A percentile compares a stretch with the other conserved stretches of the same genome.
Evolutionary conservation across 2,113 vertebrate species (phyloP).

Genomic region (Protobothrops mucrosquamatus): DNA sequence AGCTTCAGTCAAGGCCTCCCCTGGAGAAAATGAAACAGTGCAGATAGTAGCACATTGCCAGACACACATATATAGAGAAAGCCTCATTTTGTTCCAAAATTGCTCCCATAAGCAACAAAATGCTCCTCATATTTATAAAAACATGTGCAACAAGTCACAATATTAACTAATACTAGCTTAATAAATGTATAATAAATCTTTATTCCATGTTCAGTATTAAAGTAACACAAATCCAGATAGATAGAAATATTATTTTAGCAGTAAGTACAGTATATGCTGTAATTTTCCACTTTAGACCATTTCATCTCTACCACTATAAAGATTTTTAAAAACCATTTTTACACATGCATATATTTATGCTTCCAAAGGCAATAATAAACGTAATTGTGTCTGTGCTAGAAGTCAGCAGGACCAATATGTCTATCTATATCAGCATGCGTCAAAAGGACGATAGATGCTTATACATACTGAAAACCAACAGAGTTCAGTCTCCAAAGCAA

Average conservation of each 20-base stretch:
- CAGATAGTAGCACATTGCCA: neutral
- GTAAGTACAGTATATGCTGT: neutral
- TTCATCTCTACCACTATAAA: neutral
- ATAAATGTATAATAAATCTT: neutral
- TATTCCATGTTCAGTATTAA: neutral
- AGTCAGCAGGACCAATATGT: neutral
- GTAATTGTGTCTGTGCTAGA: neutral
- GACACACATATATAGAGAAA: neutral
- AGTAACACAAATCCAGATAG: neutral
- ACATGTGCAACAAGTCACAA: neutral
- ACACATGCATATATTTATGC: neutral
- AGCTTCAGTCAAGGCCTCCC: neutral
- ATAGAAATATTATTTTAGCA: neutral
- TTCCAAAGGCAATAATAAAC: neutral
- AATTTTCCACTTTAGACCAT: neutral
- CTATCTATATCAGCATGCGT: neutral
- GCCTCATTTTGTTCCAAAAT: neutral
- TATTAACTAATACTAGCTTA: neutral
- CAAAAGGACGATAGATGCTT: neutral
- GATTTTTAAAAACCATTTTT: neutral
- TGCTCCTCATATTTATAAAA: neutral
- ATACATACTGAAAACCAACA: neutral
- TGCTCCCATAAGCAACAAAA: neutral
- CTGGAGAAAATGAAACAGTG: neutral
- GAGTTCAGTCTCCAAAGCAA: constrained; percentile 1